Percentiles rank a stretch among this genome's conserved stretches.
Conservation (phyloP, 2,113 vertebrate genomes). For the Podarcis cretensis region DNA sequence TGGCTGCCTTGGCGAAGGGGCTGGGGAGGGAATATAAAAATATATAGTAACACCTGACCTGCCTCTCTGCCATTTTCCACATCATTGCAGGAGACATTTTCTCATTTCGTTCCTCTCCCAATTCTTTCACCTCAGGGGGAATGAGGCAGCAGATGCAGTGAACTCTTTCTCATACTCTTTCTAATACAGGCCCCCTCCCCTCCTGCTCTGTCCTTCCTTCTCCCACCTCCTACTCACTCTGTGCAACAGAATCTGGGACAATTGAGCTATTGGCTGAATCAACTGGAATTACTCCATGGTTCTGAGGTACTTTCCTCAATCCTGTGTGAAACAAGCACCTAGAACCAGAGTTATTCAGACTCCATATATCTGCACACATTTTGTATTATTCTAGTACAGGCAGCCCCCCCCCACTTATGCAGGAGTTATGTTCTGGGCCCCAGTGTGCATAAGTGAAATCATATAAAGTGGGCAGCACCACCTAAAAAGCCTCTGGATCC, state of each 20-base stretch:
- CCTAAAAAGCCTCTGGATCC: too few relatives aligned
- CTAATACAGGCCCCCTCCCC: not conserved
- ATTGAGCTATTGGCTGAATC: not conserved
- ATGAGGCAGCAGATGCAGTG: not conserved
- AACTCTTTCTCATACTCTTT: not conserved
- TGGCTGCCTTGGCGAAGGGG: not conserved
- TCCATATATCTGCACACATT: not conserved
- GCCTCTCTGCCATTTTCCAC: conserved; percentile 34
- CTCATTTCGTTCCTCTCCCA: not conserved
- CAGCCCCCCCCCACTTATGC: too few relatives aligned
- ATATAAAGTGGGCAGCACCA: too few relatives aligned
- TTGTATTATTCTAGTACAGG: not conserved
- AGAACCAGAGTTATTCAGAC: not conserved
- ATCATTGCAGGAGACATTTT: conserved; percentile 49
- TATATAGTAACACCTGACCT: conserved; percentile 58
- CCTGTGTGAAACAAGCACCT: not conserved
- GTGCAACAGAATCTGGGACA: not conserved
- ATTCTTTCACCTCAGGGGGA: conserved; percentile 2
- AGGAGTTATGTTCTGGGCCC: too few relatives aligned
- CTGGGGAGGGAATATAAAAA: conserved; percentile 2
- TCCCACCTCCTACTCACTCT: too few relatives aligned
- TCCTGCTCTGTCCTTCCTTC: not conserved
- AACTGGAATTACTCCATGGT: not conserved
- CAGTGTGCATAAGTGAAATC: too few relatives aligned
- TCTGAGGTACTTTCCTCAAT: not conserved